Base-by-base conservation (phyloP, 2,888 invertebrate genomes). In the Orgyia antiqua region DNA sequence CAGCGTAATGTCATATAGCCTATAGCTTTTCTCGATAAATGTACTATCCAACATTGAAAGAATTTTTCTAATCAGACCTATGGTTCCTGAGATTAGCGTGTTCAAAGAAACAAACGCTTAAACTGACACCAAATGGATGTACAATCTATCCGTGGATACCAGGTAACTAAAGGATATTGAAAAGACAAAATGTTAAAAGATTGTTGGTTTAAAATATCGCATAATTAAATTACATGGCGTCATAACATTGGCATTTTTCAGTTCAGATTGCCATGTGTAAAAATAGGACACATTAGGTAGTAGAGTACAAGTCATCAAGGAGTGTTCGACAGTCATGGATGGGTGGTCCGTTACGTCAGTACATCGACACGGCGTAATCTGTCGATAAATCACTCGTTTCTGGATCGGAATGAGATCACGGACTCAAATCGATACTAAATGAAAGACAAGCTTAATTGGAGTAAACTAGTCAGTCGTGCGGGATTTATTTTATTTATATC, bases 381-480 rank as follows among this genome's bases (percentile, higher is more conserved):
- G 68, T 49, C 71, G 54, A 77, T 79, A 79, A 79, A 77, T 79
- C 75, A 77, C 63, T 47, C 49, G 51, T 60, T 60, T 72, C 72
- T 69, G 70, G 71, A 72, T 72, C 67, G 73, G 67, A 78, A 83
- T 83, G 82, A 83, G 83, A 80, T 82, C 83, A 82, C 68, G 71
- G 67, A 62, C 59, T 61, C 62, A 66, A 72, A 74, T 68, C 62
- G 58, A 58, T 59, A 58, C 51, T 56, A 58, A 64, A 65, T 69
- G 69, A 68, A 52, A 68, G 68, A 73, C 59, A 53, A 45, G 52
- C 63, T 62, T 69, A 68, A 74, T 71, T 70, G 58, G 57, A 53
- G 48, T 58, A 51, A 53, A 52, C 46, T 38, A 47, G 27, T 45
- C 36, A 45, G 24, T 48, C 36, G 51, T 44, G 50, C 44, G 43